Evolutionary conservation across 2,888 invertebrate genomes (phyloP), one percentile per base, ranked within the genome.

Genomic region (Athalia rosae): DNA sequence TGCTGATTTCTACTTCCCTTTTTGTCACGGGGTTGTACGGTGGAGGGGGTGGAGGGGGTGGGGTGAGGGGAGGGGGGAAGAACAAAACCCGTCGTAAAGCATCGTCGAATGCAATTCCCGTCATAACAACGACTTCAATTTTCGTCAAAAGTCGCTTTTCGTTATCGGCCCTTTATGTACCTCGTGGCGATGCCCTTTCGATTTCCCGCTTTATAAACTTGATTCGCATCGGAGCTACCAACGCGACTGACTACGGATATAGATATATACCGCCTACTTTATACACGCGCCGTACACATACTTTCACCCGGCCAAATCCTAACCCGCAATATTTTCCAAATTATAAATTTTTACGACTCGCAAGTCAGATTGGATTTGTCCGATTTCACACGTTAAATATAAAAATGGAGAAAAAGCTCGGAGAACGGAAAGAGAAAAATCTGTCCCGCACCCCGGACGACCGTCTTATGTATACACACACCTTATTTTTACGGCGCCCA

Each of bases 181-280:
- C 28, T 77, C 77, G 67, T 74, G 66, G 77, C 79, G 71, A 28
- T 76, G 81, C 83, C 84, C 87, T 85, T 88, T 89, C 89, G 89
- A 90, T 90, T 90, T 89, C 87, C 83, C 89, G 89, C 87, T 88
- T 89, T 89, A 90, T 90, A 89, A 90, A 89, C 87, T 85, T 85
- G 86, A 88, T 88, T 87, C 87, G 85, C 81, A 81, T 77, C 79
- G 78, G 62, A 48, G 53, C 69, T 28, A 71, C 66, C 66, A 50
- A 67, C 50, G 28, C 56, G n/a, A 5, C 53, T 41, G 41, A 53
- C 43, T 43, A 13, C 77, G 74, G 66, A 64, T 11, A 4, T 43
- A 13, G 4, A 47, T 13, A 15, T 50, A n/a, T n/a, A n/a, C n/a
- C n/a, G n/a, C n/a, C n/a, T n/a, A 43, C 13, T 1, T 50, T 28